These are phyloP conservation scores for Eutolmus rufibarbis DNA, from an alignment of 2,888 invertebrate genomes.

Conservation along the genomic window DNA sequence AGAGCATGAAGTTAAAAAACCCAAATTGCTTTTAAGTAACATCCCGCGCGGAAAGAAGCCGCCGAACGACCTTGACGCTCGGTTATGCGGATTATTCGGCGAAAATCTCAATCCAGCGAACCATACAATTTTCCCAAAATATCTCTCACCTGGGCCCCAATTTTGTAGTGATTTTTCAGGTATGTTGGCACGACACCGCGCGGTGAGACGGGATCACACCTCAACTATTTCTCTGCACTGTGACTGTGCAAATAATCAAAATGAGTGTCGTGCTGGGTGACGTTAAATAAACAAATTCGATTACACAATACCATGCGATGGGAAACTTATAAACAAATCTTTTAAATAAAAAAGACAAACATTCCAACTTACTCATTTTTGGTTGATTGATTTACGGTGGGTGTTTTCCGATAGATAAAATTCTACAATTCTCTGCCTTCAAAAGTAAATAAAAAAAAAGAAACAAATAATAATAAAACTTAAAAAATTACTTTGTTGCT, in stretches of 20 bases:
- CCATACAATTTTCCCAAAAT: background rate
- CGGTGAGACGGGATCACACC: background rate
- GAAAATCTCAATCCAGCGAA: background rate
- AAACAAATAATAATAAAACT: background rate
- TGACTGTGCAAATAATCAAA: background rate
- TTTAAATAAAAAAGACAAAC: background rate
- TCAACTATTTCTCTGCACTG: background rate
- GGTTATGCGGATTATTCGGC: background rate
- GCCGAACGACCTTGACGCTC: background rate
- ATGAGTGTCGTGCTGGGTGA: background rate
- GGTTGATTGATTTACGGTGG: background rate
- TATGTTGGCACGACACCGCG: background rate
- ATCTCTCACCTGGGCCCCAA: background rate
- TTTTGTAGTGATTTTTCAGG: background rate
- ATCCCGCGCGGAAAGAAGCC: background rate
- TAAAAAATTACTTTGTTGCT: background rate
- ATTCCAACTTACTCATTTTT: slow-evolving; percentile 14
- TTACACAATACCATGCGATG: background rate
- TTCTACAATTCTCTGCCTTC: background rate
- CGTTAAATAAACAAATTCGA: background rate
- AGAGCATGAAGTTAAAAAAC: background rate
- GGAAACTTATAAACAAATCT: background rate
- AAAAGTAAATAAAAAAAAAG: background rate
- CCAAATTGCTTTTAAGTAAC: background rate
- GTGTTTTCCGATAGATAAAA: background rate